Conservation (phyloP, 2,113 vertebrate genomes). For the Centrocercus urophasianus region DNA sequence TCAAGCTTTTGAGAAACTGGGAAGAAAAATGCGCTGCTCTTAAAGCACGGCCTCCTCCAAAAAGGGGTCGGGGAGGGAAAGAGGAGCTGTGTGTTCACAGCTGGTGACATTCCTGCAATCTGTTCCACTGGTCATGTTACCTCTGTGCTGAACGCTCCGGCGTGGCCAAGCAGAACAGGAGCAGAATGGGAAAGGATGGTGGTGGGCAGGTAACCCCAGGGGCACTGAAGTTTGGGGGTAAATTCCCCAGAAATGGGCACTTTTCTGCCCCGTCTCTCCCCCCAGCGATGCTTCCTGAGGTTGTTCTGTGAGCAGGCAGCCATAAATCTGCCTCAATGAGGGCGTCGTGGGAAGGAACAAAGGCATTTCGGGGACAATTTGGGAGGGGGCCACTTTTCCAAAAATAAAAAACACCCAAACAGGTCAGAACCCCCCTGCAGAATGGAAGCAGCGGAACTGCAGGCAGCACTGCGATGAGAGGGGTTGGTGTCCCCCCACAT, state of each 20-base stretch:
- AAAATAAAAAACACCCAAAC: background rate
- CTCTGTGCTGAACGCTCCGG: background rate
- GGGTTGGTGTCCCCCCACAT: conserved; percentile 30
- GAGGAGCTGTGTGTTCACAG: conserved; percentile 65
- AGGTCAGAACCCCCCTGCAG: background rate
- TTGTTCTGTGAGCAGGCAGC: background rate
- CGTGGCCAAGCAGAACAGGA: background rate
- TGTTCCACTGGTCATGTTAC: conserved; percentile 68
- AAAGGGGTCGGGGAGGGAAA: conserved; percentile 36
- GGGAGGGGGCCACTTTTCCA: background rate
- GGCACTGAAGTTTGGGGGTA: background rate
- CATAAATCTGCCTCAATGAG: background rate
- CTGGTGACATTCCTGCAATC: conserved; percentile 71
- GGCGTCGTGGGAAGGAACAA: background rate
- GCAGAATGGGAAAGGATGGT: background rate
- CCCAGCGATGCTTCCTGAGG: background rate
- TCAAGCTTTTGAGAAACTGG: conserved; percentile 21
- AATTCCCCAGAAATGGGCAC: background rate
- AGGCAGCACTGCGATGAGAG: background rate
- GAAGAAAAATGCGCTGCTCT: conserved; percentile 3
- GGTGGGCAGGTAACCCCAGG: background rate
- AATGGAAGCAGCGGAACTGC: conserved; percentile 48
- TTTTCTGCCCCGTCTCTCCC: background rate
- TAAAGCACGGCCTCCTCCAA: background rate
- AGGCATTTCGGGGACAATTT: background rate